Conservation (phyloP, 35 echinoderm and acorn worm species). For the Patiria miniata region DNA sequence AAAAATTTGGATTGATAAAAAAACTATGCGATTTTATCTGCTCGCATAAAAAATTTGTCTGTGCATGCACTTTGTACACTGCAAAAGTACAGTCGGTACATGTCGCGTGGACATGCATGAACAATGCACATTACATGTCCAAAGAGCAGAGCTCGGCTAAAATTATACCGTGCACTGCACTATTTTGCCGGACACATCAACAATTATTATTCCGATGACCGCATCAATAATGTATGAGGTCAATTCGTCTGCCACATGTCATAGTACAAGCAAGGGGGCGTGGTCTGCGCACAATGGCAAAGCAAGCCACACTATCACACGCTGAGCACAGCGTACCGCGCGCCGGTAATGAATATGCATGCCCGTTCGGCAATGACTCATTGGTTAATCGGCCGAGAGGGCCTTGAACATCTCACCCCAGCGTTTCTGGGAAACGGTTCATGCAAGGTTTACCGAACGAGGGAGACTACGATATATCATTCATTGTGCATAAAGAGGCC, state of each 20-base stretch:
- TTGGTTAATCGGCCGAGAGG: slow-evolving; percentile 24
- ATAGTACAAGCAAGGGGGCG: neutral
- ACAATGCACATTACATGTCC: too few species aligned
- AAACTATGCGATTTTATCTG: too few species aligned
- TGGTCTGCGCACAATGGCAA: neutral
- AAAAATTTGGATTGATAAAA: too few species aligned
- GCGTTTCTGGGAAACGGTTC: slow-evolving; percentile 20
- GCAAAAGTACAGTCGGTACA: too few species aligned
- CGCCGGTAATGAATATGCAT: neutral
- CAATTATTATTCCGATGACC: neutral
- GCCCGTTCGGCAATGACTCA: slow-evolving; percentile 1
- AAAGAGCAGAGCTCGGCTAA: too few species aligned
- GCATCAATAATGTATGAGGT: neutral
- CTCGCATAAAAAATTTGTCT: too few species aligned
- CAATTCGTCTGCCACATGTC: neutral
- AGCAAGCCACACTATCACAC: too few species aligned
- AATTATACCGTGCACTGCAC: too few species aligned
- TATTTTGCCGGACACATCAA: too few species aligned
- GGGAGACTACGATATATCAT: neutral
- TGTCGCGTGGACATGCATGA: too few species aligned
- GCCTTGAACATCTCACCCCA: slow-evolving; percentile 30
- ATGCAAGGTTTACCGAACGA: neutral
- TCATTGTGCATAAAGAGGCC: too few species aligned
- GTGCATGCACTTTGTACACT: too few species aligned
- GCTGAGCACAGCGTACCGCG: neutral